A percentile compares a stretch with the other conserved stretches of the same genome.
Conservation (phyloP, 2,113 vertebrate species). For the Leucopternis melanops region DNA sequence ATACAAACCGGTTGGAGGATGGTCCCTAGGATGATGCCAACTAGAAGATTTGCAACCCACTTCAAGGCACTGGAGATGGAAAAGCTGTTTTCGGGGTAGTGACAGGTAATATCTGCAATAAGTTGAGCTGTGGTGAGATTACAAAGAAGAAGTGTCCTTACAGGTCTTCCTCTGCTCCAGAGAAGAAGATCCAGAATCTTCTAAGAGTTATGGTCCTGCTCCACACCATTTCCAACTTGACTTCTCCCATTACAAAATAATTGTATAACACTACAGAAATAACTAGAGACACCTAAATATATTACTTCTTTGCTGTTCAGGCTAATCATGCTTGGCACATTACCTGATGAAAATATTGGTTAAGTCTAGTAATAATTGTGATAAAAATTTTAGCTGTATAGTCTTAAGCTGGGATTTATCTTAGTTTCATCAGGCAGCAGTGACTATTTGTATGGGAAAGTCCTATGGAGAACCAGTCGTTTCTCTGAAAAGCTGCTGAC, state of each 20-base stretch:
- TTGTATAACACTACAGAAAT: not conserved
- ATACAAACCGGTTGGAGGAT: fast-evolving
- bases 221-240: not conserved
- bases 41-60: fast-evolving
- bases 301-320: not conserved
- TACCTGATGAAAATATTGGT: not conserved
- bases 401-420: not conserved
- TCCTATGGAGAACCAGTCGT: not conserved
- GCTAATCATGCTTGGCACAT: not conserved
- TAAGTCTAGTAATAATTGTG: not conserved
- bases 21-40: not conserved
- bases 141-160: not conserved
- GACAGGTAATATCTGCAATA: not conserved
- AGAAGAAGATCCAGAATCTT: not conserved
- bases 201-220: not conserved
- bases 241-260: too few species aligned
- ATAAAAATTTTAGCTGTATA: not conserved
- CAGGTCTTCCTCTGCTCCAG: not conserved
- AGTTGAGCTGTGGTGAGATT: not conserved
- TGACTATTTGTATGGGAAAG: not conserved
- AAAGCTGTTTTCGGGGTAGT: too few species aligned
- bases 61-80: not conserved
- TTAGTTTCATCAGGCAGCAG: not conserved
- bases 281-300: not conserved
- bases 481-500: not conserved